Evolutionary conservation across 2,113 vertebrate species (phyloP).

Genomic region (Etheostoma spectabile): DNA sequence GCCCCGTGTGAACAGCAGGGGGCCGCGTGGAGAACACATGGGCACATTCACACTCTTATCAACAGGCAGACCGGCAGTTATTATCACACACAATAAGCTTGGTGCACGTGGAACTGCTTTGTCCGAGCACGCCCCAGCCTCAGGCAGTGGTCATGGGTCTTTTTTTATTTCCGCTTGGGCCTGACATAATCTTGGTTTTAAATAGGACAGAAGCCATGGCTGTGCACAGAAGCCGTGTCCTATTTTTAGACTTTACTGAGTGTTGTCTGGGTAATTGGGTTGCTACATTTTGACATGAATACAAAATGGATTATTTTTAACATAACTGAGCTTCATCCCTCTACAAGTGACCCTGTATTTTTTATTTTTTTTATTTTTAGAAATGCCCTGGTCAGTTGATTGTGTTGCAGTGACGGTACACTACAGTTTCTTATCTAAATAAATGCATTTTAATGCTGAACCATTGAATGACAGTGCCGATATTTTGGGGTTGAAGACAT

Average conservation of each 20-base stretch:
- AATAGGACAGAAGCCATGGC: slow-evolving; percentile 25
- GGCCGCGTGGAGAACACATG: not conserved
- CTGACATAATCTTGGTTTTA: slow-evolving; percentile 25
- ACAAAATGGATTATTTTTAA: slow-evolving; percentile 26
- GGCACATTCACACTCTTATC: slow-evolving; percentile 13
- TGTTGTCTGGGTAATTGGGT: slow-evolving; percentile 22
- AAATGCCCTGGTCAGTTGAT: not conserved
- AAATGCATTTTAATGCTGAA: not conserved
- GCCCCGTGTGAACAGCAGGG: slow-evolving; percentile 56
- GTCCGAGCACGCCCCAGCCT: slow-evolving; percentile 1
- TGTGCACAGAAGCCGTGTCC: slow-evolving; percentile 7
- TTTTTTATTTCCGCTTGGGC: not conserved
- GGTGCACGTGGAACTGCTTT: slow-evolving; percentile 16
- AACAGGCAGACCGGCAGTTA: slow-evolving; percentile 28
- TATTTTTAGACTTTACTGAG: slow-evolving; percentile 47
- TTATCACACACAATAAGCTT: slow-evolving; percentile 2
- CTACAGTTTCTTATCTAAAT: not conserved
- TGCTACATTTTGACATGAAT: slow-evolving; percentile 5
- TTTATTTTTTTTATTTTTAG: not conserved
- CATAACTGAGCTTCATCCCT: not conserved
- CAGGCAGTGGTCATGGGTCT: not conserved
- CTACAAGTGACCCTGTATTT: not conserved
- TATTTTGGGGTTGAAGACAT: not conserved
- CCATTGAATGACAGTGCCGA: not conserved
- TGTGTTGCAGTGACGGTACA: not conserved